Percentiles rank a stretch among this genome's conserved stretches.
These are phyloP conservation scores for Poecilia velifera DNA, from an alignment of 2,797 vertebrate genomes.

Conservation along the genomic window DNA sequence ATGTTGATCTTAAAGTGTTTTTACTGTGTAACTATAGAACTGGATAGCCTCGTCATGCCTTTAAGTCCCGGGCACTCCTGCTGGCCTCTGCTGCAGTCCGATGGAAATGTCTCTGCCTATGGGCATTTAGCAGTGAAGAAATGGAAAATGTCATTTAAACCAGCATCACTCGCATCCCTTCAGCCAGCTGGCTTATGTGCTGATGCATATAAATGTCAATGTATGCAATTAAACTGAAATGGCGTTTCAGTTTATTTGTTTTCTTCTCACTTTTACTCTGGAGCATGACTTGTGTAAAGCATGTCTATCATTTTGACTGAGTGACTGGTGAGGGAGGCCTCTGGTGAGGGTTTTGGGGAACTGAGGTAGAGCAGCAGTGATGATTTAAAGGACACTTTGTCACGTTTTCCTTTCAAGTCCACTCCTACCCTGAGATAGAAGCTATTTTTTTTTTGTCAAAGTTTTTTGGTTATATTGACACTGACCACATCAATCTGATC, in stretches of 20 bases:
- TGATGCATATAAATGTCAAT: constrained; percentile 70
- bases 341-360: constrained; percentile 32
- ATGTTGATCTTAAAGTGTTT: constrained; percentile 11
- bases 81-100: constrained; percentile 24
- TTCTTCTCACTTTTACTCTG: constrained; percentile 52
- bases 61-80: constrained; percentile 32
- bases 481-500: constrained; percentile 20
- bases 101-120: constrained; percentile 24
- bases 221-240: constrained; percentile 72
- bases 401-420: constrained; percentile 32
- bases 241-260: constrained; percentile 59
- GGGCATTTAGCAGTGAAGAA: constrained; percentile 65
- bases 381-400: constrained; percentile 6
- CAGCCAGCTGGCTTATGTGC: constrained; percentile 66
- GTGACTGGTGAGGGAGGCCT: constrained; percentile 27
- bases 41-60: constrained; percentile 34
- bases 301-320: constrained; percentile 57
- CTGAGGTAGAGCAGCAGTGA: constrained; percentile 13
- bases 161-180: constrained; percentile 29
- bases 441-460: constrained; percentile 32
- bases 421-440: constrained; percentile 54
- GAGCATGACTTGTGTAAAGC: constrained; percentile 26
- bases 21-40: constrained; percentile 28
- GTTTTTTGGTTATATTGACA: constrained; percentile 42
- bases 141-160: constrained; percentile 75